Percentiles rank a stretch among this genome's conserved stretches.
phyloP scores from a whole-genome alignment of 2,888 invertebrate species.

The Julus scandinavius region DNA sequence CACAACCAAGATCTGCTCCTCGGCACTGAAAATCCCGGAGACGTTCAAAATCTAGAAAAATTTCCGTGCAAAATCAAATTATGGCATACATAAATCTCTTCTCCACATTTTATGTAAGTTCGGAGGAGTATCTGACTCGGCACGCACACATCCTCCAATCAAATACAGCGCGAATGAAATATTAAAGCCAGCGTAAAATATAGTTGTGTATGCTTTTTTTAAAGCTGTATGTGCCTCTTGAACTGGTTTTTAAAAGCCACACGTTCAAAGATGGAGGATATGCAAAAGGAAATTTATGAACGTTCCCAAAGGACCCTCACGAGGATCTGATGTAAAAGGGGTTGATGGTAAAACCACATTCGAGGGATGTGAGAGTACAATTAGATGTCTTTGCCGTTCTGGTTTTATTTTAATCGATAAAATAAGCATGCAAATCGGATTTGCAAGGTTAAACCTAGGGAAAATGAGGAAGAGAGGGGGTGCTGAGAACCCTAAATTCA shows the following conservation, averaged over 20 bases:
- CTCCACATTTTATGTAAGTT: too few relatives aligned
- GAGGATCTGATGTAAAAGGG: background rate
- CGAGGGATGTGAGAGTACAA: background rate
- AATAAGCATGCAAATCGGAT: background rate
- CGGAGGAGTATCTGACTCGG: background rate
- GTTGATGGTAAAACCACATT: background rate
- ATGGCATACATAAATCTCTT: too few relatives aligned
- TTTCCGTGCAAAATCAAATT: too few relatives aligned
- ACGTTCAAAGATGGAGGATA: background rate
- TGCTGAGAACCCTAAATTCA: background rate
- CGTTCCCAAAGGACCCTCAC: background rate
- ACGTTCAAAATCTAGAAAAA: too few relatives aligned
- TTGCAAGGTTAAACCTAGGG: background rate
- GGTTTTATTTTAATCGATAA: background rate
- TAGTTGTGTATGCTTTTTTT: background rate
- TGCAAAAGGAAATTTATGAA: background rate
- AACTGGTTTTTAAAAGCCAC: background rate
- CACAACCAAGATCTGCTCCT: too few relatives aligned
- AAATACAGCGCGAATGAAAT: background rate
- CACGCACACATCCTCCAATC: background rate
- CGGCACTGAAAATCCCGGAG: too few relatives aligned
- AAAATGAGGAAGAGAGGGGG: background rate
- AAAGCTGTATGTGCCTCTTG: background rate
- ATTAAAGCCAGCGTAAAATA: background rate
- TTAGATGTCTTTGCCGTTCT: background rate